Conservation (phyloP, 1,140 invertebrate species). For the Catajapyx aquilonaris region DNA sequence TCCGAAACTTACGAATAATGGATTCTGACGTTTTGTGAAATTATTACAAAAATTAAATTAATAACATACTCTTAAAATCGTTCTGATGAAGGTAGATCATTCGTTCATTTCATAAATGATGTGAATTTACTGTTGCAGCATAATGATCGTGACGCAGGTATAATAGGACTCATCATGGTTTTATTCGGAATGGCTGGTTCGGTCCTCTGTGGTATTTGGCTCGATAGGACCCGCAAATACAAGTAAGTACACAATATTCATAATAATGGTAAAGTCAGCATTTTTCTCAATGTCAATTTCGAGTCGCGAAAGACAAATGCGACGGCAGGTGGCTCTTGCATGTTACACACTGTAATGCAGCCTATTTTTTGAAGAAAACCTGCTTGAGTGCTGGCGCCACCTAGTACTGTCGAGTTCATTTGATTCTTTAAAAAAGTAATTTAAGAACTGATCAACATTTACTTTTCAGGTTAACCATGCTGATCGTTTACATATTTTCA, state of each 20-base stretch:
- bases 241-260: constrained; percentile 39
- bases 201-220: constrained; percentile 59
- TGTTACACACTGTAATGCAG: constrained; percentile 1
- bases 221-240: constrained; percentile 66
- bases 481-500: constrained; percentile 64
- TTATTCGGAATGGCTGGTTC: constrained; percentile 76
- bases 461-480: constrained; percentile 63
- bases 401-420: neutral
- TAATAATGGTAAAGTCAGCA: too few species aligned
- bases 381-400: neutral
- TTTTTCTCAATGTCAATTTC: neutral
- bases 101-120: too few species aligned
- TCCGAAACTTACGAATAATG: too few species aligned
- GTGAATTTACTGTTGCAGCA: too few species aligned
- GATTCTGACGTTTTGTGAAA: too few species aligned
- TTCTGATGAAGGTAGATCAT: too few species aligned
- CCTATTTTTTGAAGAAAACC: neutral
- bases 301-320: neutral
- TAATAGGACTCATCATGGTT: constrained; percentile 73
- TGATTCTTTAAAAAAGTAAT: constrained; percentile 2
- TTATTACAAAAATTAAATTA: too few species aligned
- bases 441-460: constrained; percentile 10
- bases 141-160: too few species aligned
- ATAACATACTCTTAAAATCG: too few species aligned
- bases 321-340: constrained; percentile 1